Conservation (phyloP, 2,797 vertebrate species). For the Bucorvus abyssinicus region DNA sequence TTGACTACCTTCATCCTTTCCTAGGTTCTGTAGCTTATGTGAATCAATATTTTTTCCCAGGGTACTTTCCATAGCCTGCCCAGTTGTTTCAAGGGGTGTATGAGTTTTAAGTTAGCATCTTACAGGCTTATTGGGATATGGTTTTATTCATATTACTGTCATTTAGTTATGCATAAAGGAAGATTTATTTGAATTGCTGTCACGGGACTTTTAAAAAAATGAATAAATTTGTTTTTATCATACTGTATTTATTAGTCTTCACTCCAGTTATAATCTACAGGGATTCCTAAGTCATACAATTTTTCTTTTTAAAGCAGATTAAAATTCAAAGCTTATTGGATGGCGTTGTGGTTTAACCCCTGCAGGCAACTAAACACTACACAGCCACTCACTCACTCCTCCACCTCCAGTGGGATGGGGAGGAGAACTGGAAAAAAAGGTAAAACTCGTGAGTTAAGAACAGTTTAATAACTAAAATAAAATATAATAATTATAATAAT, state of each 20-base stretch:
- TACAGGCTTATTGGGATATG: background rate
- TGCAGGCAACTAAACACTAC: background rate
- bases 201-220: background rate
- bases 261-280: background rate
- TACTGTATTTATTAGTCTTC: background rate
- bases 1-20: background rate
- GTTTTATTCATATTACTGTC: background rate
- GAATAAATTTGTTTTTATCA: background rate
- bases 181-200: background rate
- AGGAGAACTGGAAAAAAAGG: background rate
- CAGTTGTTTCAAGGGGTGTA: background rate
- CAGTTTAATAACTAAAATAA: background rate
- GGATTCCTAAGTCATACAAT: background rate
- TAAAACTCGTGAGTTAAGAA: background rate
- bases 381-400: background rate
- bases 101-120: background rate
- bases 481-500: background rate
- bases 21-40: background rate
- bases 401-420: background rate
- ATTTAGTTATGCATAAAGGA: background rate
- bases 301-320: background rate
- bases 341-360: background rate
- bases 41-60: background rate
- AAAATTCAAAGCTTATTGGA: background rate
- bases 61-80: background rate